Evolutionary conservation across 1,140 invertebrate species (phyloP).

Genomic region (Calycopis cecrops): DNA sequence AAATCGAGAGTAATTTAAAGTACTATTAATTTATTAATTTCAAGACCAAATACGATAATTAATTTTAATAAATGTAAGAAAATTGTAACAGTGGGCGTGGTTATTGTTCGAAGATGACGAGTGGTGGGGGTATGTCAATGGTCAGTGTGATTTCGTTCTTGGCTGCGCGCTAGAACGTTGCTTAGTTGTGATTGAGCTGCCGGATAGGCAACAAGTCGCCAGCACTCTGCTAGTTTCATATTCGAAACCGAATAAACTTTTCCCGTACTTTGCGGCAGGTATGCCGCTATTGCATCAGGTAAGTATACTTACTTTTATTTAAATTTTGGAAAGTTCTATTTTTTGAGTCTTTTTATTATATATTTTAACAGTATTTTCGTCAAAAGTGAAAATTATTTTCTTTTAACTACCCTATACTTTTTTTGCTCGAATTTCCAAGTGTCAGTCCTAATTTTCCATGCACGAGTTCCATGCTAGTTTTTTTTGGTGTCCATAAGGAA

Average conservation of each 20-base stretch:
- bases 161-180: constrained; percentile 27
- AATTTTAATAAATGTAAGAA: constrained; percentile 9
- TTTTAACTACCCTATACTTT: too few species aligned
- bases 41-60: background rate
- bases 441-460: too few species aligned
- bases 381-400: too few species aligned
- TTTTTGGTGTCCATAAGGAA: too few species aligned
- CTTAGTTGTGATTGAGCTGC: constrained; percentile 43
- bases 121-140: constrained; percentile 30
- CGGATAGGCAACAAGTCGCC: constrained; percentile 32
- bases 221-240: constrained; percentile 7
- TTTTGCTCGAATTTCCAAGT: too few species aligned
- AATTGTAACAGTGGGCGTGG: constrained; percentile 25
- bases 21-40: background rate
- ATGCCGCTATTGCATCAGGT: constrained; percentile 64
- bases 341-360: too few species aligned
- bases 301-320: constrained; percentile 26
- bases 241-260: constrained; percentile 31
- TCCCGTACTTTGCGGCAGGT: constrained; percentile 37
- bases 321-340: background rate
- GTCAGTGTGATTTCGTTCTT: constrained; percentile 43
- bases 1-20: background rate
- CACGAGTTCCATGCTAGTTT: too few species aligned
- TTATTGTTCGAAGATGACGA: constrained; percentile 13
- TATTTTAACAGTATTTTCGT: too few species aligned